Percentiles rank a stretch among this genome's conserved stretches.
These are phyloP conservation scores for Cynopterus sphinx DNA, from an alignment of 2,797 vertebrate species.

Conservation along the genomic window DNA sequence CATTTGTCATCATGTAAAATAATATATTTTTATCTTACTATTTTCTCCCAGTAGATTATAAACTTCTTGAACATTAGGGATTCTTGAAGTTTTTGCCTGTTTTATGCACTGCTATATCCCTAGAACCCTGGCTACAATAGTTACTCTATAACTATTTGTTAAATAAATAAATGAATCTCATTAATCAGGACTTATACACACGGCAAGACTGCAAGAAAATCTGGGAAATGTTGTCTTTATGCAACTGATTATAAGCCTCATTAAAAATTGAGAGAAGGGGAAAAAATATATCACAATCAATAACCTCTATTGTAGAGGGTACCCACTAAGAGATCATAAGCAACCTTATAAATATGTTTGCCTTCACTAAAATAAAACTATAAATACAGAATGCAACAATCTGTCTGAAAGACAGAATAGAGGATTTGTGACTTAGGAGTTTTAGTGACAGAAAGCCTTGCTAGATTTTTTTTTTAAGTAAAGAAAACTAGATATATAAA, in stretches of 20 bases:
- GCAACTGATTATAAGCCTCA: background rate
- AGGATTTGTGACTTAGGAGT: background rate
- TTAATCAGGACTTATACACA: background rate
- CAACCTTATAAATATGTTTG: background rate
- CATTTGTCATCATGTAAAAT: background rate
- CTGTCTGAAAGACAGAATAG: background rate
- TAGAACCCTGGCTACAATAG: background rate
- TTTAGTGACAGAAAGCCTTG: background rate
- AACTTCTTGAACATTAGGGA: background rate
- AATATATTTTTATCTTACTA: background rate
- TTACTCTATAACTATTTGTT: background rate
- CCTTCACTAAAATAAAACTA: background rate
- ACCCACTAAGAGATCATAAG: background rate
- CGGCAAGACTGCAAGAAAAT: background rate
- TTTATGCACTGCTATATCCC: background rate
- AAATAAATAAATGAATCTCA: background rate
- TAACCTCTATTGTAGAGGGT: background rate
- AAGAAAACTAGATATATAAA: background rate
- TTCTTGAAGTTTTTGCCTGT: background rate
- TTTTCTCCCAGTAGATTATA: background rate
- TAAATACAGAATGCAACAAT: background rate
- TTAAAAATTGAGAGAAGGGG: background rate
- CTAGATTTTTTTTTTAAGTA: background rate
- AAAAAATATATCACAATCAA: background rate
- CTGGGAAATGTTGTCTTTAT: background rate